phyloP scores from a whole-genome alignment of 2,888 invertebrate species.

The Corbicula japonica region DNA sequence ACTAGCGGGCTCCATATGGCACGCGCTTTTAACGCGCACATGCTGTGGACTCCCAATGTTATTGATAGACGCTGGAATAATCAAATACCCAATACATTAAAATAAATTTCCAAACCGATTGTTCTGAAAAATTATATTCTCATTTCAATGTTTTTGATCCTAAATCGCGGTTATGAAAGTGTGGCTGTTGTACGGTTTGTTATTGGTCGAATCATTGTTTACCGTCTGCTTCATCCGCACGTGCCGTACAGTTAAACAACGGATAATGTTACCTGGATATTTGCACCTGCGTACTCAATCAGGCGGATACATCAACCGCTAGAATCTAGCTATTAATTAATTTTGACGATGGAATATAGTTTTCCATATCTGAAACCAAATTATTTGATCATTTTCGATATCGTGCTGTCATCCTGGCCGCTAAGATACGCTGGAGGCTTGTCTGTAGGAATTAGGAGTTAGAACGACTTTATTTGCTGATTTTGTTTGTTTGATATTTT shows the following conservation, averaged over 20 bases:
- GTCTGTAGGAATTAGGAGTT: too few relatives aligned
- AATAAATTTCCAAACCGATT: conserved; percentile 52
- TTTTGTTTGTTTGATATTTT: too few relatives aligned
- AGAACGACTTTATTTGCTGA: too few relatives aligned
- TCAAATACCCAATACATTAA: conserved; percentile 55
- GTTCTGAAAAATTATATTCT: conserved; percentile 63
- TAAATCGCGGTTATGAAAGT: conserved; percentile 35
- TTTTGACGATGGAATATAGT: conserved; percentile 24
- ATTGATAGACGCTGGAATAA: conserved; percentile 55
- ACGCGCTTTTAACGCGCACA: conserved; percentile 44
- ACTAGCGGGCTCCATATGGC: conserved; percentile 61
- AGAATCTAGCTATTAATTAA: conserved; percentile 42
- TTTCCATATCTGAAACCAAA: too few relatives aligned
- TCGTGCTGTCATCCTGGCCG: too few relatives aligned
- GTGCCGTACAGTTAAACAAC: conserved; percentile 52
- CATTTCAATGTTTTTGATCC: conserved; percentile 58
- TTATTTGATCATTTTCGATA: too few relatives aligned
- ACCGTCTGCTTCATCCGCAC: conserved; percentile 56
- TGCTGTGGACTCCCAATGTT: conserved; percentile 38
- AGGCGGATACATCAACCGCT: conserved; percentile 55
- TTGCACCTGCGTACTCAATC: conserved; percentile 57
- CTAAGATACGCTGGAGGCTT: too few relatives aligned
- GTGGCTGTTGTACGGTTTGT: conserved; percentile 29
- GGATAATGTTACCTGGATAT: conserved; percentile 47
- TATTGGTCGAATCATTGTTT: conserved; percentile 46